Evolutionary conservation across 2,113 vertebrate species (phyloP), one percentile per base, ranked within the genome.

Genomic region (Xiphophorus couchianus): DNA sequence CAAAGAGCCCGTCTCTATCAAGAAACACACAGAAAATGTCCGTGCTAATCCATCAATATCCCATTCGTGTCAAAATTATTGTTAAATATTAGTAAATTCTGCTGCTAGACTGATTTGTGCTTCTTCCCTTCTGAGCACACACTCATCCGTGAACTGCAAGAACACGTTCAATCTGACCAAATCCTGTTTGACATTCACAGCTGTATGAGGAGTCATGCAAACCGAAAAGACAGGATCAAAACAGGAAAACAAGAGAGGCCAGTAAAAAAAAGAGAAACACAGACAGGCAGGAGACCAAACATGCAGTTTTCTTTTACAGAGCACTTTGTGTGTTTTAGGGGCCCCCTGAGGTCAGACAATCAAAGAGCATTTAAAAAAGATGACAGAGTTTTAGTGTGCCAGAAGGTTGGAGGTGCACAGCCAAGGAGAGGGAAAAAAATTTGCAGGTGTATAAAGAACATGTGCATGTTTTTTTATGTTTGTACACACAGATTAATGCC

Each of bases 281-380:
- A 68, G 83, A 78, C 62, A 66, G 78, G 75, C 71, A 87, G 81
- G 29, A 84, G 89, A 91, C 58, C 75, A 91, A 86, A 80, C 85
- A 82, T 76, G 85, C 75, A 89, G 67, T 35, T 67, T 84, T 86
- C 82, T n/a, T 74, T 54, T 58, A 66, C 31, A 66, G 63, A 78
- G 88, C 74, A 81, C 74, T 69, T 35, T 78, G 60, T 71, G 72
- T 81, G 77, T 81, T 87, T 83, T 84, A 82, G 73, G 76, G 84
- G 76, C 80, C 69, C 78, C 89, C 69, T 1, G n/a, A 65, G 91
- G 86, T 84, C 61, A 83, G 69, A 88, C 86, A 90, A 91, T 91
- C 88, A 92, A 91, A 86, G 69, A 87, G 76, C 64, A 83, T 91
- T 91, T 91, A 86, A 92, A 88, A 58, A 85, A 90, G 83, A 92